Evolutionary conservation across 2,888 invertebrate genomes (phyloP).

Genomic region (Lumbricus terrestris): DNA sequence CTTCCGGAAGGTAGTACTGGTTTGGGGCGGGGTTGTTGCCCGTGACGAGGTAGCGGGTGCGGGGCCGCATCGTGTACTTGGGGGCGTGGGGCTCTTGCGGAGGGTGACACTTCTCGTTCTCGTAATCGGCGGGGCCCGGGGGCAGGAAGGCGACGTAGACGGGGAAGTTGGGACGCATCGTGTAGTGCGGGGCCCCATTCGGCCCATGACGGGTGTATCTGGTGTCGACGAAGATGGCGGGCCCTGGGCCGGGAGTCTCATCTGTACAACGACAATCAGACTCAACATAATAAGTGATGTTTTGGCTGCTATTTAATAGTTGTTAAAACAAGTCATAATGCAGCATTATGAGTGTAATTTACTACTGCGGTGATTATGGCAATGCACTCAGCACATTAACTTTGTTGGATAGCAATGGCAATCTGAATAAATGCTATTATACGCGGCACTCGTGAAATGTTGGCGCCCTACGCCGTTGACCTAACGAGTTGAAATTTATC

Average conservation of each 20-base stretch:
- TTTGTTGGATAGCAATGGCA: too few species aligned
- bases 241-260: slow-evolving; percentile 5
- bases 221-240: background rate
- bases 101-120: background rate
- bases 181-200: slow-evolving; percentile 9
- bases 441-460: too few species aligned
- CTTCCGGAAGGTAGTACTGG: slow-evolving; percentile 13
- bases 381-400: too few species aligned
- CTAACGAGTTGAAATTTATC: too few species aligned
- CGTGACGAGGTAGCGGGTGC: slow-evolving; percentile 6
- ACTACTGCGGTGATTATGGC: too few species aligned
- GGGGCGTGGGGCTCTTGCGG: slow-evolving; percentile 3
- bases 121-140: background rate
- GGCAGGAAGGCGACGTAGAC: slow-evolving; percentile 12
- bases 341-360: too few species aligned
- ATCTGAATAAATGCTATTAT: too few species aligned
- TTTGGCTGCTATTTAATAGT: too few species aligned
- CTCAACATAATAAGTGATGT: background rate
- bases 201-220: background rate
- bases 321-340: too few species aligned
- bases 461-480: too few species aligned
- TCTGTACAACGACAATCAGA: background rate
- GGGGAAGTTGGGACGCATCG: slow-evolving; percentile 16
- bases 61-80: slow-evolving; percentile 14
- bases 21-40: slow-evolving; percentile 10